phyloP scores from a whole-genome alignment of 2,113 vertebrate species.

The Pelvicachromis taeniatus region DNA sequence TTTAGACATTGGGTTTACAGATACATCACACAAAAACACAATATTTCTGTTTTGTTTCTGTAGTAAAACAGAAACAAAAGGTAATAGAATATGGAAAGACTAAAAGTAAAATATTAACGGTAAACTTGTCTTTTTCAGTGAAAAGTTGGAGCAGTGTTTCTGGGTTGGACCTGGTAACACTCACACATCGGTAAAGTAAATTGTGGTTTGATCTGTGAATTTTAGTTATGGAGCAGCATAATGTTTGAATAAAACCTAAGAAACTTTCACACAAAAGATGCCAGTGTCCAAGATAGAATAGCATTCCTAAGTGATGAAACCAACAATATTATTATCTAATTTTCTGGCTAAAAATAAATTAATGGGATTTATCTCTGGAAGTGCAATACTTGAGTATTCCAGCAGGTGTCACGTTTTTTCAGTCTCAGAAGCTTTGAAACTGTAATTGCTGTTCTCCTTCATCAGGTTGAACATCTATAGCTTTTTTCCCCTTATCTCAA shows the following conservation, averaged over 20 bases:
- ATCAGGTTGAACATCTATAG: neutral
- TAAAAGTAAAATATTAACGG: neutral
- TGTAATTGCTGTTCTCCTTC: neutral
- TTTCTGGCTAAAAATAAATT: neutral
- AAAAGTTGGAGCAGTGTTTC: neutral
- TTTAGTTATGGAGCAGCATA: neutral
- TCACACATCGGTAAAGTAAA: neutral
- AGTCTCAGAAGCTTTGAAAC: neutral
- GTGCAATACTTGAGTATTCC: neutral
- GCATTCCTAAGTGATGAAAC: neutral
- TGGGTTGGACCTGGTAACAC: neutral
- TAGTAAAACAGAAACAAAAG: neutral
- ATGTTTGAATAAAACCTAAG: neutral
- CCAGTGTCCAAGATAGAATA: neutral
- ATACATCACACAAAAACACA: neutral
- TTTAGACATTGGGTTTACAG: neutral
- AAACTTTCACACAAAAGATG: neutral
- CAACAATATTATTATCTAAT: neutral
- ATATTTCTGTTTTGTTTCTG: neutral
- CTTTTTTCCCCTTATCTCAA: neutral
- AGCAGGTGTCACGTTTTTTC: neutral
- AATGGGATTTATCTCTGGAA: neutral
- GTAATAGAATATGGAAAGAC: neutral
- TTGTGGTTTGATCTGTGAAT: neutral
- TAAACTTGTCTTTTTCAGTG: neutral